Base-by-base conservation (phyloP, 2,888 invertebrate species). In the Patella pellucida region DNA sequence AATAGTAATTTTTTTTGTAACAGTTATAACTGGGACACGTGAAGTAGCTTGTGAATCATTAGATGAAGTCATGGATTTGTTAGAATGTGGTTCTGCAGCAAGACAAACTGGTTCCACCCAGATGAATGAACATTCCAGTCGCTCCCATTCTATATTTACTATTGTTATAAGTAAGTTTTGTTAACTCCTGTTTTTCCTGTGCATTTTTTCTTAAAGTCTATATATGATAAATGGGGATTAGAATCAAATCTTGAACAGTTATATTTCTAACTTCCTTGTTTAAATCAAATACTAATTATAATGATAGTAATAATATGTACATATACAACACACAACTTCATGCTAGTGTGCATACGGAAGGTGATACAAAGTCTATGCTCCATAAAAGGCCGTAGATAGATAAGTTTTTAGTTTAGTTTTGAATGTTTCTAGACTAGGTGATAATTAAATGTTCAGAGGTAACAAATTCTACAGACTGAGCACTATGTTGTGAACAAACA, bases 71-170 rank as follows among this genome's bases (percentile, higher is more conserved):
- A 88, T 91, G 86, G 85, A 86, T 19, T 83, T 87, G 50, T 82
- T 91, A 73, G 88, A 90, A 76, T 83, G 87, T 12, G 91, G 91
- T 3, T 89, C 90, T 23, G 83, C 89, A 2, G 85, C 86, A 27
- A 77, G 91, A 68, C 90, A 90, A 76, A 91, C 91, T n/a, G 91
- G 91, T 12, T 87, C 89, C 23, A 91, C 91, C 31, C 89, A 90
- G 83, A 91, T 91, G 91, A 91, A 91, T 77, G 91, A 91, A 82
- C 87, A 90, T 75, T 91, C 91, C 72, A 90, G 90, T 77, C 81
- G 91, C 72, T 91, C 91, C 11, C 91, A 91, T 79, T 89, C 91
- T 19, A 85, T 91, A 73, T 91, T 91, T 79, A 91, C 91, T 23
- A 81, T 91, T 1, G 83, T 85, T 56, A 86, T 91, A 68, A 89